These are phyloP conservation scores for Tetragonisca angustula DNA, from an alignment of 2,888 invertebrate species.

Conservation along the genomic window DNA sequence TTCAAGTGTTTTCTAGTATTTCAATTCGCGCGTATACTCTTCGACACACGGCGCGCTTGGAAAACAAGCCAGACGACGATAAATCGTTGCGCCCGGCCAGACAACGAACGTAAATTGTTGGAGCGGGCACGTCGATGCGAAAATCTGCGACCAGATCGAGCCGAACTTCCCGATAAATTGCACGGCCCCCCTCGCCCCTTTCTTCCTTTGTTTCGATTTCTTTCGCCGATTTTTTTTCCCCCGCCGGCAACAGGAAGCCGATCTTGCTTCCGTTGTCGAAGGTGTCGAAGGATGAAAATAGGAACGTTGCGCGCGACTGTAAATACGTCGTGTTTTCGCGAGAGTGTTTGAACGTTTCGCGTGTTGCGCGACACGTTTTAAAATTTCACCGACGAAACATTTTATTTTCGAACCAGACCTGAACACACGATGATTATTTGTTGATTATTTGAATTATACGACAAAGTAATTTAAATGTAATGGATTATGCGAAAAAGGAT, in stretches of 20 bases:
- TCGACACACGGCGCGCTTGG: conserved; percentile 23
- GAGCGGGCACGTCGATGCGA: conserved; percentile 39
- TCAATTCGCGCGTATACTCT: conserved; percentile 50
- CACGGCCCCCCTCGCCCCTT: neutral
- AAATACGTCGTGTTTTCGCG: neutral
- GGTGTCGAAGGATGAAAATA: neutral
- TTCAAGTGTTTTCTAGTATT: conserved; percentile 53
- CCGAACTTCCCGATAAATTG: conserved; percentile 58
- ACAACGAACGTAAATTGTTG: conserved; percentile 64
- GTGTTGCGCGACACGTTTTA: too few relatives aligned
- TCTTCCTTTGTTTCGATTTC: neutral
- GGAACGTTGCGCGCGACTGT: neutral
- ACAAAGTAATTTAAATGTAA: too few relatives aligned
- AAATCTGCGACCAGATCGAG: conserved; percentile 46
- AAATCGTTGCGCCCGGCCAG: conserved; percentile 46
- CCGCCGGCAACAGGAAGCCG: neutral
- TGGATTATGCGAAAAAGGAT: too few relatives aligned
- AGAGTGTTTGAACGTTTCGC: too few relatives aligned
- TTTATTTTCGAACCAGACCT: too few relatives aligned
- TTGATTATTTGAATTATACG: too few relatives aligned
- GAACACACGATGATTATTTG: too few relatives aligned
- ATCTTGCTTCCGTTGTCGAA: neutral
- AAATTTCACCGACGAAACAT: too few relatives aligned
- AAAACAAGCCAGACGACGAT: conserved; percentile 51
- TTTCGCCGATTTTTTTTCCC: neutral